phyloP scores from a whole-genome alignment of 2,797 vertebrate species.

The Gymnoscopelus braueri region DNA sequence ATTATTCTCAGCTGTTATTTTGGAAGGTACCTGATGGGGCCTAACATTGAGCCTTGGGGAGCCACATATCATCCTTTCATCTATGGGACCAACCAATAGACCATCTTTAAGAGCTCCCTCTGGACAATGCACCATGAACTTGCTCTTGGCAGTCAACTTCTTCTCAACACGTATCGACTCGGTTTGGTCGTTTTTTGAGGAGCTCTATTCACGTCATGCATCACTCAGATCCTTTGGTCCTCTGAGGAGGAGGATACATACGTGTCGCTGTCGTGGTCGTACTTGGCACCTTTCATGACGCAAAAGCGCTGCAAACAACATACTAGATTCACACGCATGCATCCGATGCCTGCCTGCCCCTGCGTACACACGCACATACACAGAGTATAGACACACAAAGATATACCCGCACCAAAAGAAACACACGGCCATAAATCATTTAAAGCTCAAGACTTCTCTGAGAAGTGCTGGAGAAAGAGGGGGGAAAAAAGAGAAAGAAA shows the following conservation, averaged over 20 bases:
- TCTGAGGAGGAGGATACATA: background rate
- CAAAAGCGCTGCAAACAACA: slow-evolving; percentile 51
- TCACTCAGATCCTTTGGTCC: slow-evolving; percentile 18
- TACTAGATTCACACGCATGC: slow-evolving; percentile 33
- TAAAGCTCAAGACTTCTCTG: slow-evolving; percentile 65
- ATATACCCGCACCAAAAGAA: slow-evolving; percentile 58
- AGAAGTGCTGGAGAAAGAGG: slow-evolving; percentile 64
- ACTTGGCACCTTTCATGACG: slow-evolving; percentile 49
- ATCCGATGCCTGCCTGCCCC: slow-evolving; percentile 18
- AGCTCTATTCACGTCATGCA: background rate
- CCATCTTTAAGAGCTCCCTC: slow-evolving; percentile 12
- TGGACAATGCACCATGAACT: slow-evolving; percentile 1
- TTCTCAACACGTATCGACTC: background rate
- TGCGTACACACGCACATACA: slow-evolving; percentile 35
- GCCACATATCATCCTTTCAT: slow-evolving; percentile 18
- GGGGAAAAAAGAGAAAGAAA: slow-evolving; percentile 13
- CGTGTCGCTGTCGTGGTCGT: slow-evolving; percentile 14
- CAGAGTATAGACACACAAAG: slow-evolving; percentile 54
- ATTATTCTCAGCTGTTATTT: slow-evolving; percentile 51
- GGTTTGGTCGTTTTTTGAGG: background rate
- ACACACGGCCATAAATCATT: slow-evolving; percentile 75
- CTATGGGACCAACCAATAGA: background rate
- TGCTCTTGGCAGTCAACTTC: background rate
- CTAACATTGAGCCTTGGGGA: slow-evolving; percentile 52
- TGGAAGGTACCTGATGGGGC: slow-evolving; percentile 37